Evolutionary conservation across 1,140 invertebrate species (phyloP), one percentile per base, ranked within the genome.

Genomic region (Musca vetustissima): DNA sequence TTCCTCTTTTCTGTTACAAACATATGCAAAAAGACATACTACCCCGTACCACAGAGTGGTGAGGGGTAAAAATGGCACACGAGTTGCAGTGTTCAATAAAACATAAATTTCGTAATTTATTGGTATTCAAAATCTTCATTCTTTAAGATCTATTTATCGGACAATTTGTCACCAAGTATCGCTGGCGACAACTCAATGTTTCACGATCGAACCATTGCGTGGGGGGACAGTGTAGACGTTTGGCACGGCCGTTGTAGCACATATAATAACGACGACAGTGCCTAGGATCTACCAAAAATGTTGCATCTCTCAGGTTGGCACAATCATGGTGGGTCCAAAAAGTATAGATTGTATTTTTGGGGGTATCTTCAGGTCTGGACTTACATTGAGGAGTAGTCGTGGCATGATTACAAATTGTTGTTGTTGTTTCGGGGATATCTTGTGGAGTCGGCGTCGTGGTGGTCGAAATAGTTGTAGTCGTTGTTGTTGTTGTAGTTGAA

Each of bases 201-300:
- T 65, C 11, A 49, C 47, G 47, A 65, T 65, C 64, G 15, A 22
- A 65, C 64, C 64, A 65, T 9, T 65, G 6, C 2, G 15, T 25
- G 15, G 6, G 4, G 7, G 36, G 64, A 28, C 64, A 65, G 15
- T 19, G 43, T 14, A 13, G 36, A 24, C 13, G 64, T 25, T 49
- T 65, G 6, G 15, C 11, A 17, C 21, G 17, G 14, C 43, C 43
- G 9, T 14, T n/a, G 15, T 21, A 3, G 14, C 64, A 65, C 2
- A 65, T n/a, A 24, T 65, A 65, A 65, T 65, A 65, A 19, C 64
- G 64, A 15, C 64, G 64, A 25, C 64, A 65, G 24, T 65, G 64
- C n/a, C 47, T 22, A 7, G 43, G 36, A 49, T 65, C 64, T 2
- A 65, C 19, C 22, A 65, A 65, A 24, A 48, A 48, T 4, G 64